Conservation (phyloP, 2,797 vertebrate species). For the Tragopan temminckii region DNA sequence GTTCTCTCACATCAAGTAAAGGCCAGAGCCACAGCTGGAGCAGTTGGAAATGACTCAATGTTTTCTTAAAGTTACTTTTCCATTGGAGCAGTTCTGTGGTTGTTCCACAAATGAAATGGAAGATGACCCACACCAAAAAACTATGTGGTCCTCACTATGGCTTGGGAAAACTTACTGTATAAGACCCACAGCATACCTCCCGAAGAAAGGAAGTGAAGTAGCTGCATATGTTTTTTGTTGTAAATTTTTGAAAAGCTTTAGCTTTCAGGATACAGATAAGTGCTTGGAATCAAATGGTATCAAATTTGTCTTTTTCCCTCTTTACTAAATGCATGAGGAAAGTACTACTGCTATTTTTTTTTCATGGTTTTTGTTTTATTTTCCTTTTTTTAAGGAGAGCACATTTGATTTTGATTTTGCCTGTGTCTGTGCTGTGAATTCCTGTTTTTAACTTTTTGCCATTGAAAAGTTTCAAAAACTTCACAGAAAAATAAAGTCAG, state of each 20-base stretch:
- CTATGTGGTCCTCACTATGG: background rate
- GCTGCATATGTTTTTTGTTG: background rate
- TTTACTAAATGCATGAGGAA: background rate
- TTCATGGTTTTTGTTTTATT: background rate
- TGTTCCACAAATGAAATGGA: background rate
- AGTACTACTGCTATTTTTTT: background rate
- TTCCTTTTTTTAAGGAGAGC: background rate
- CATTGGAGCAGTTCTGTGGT: background rate
- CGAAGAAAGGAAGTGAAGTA: background rate
- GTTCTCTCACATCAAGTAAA: background rate
- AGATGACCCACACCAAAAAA: background rate
- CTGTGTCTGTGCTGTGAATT: background rate
- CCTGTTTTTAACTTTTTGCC: background rate
- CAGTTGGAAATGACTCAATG: background rate
- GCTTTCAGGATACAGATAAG: background rate
- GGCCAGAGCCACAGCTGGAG: conserved; percentile 28
- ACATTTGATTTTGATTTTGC: background rate
- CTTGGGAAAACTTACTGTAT: background rate
- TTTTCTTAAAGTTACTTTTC: conserved; percentile 29
- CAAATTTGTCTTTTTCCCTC: background rate
- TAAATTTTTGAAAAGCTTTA: background rate
- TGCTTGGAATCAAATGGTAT: background rate
- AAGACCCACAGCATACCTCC: background rate
- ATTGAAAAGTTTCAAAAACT: background rate
- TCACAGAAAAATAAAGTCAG: background rate